Percentiles rank a stretch among this genome's conserved stretches.
These are phyloP conservation scores for Seriola aureovittata DNA, from an alignment of 2,113 vertebrate genomes.

Conservation along the genomic window DNA sequence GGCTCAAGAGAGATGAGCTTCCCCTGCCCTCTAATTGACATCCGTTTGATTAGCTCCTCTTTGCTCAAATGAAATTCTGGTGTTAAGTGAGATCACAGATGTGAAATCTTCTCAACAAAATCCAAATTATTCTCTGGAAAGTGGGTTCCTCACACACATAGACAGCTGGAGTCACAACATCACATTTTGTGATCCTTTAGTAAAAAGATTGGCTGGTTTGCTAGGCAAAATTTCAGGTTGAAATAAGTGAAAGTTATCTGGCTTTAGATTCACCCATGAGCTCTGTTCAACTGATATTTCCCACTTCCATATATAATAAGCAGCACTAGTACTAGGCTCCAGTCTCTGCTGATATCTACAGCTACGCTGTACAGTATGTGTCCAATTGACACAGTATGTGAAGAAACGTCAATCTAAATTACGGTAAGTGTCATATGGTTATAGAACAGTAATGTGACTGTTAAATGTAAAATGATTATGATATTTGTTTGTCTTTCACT, in stretches of 20 bases:
- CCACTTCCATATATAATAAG: neutral
- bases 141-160: neutral
- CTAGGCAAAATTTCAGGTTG: neutral
- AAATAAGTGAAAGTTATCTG: neutral
- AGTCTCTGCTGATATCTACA: neutral
- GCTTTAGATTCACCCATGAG: neutral
- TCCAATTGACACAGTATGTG: neutral
- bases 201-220: neutral
- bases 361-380: neutral
- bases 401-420: neutral
- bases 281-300: neutral
- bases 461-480: neutral
- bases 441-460: constrained; percentile 2
- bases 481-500: constrained; percentile 32
- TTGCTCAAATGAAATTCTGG: constrained; percentile 1
- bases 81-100: constrained; percentile 9
- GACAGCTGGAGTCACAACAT: neutral
- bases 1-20: neutral
- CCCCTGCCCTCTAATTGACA: constrained; percentile 13
- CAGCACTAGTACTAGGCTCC: neutral
- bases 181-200: neutral
- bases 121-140: neutral
- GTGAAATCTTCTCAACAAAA: constrained; percentile 1
- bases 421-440: neutral
- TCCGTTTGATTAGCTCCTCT: neutral